Base-by-base conservation (phyloP, 2,113 vertebrate species). In the Plestiodon gilberti region DNA sequence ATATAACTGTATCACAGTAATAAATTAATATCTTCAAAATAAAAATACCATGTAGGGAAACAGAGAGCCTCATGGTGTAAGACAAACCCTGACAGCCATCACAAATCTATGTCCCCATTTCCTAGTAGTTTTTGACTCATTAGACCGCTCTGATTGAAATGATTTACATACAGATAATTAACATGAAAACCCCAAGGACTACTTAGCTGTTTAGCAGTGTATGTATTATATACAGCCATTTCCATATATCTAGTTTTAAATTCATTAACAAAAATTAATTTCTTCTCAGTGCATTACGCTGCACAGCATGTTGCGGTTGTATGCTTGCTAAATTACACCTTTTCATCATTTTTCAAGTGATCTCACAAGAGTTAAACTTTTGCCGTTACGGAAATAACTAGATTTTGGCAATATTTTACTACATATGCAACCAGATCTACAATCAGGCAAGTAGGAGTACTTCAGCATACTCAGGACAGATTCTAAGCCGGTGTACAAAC, bases 211-310 rank as follows among this genome's bases (percentile, higher is more conserved):
- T 97, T 96, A 96, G 95, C 94, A 95, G 94, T 91, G 71, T 96
- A 95, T 94, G 96, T 86, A 93, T 96, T 96, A 97, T 94, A 96
- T 92, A 90, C 62, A 96, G 92, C 92, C 82, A 95, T 95, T 95
- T 96, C 94, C 94, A 96, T 95, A 94, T 90, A 95, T 94, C 95
- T 90, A 92, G 93, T 95, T 97, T 95, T 95, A 96, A 96, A 96
- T 96, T 95, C 94, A 96, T 97, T 97, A 97, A 95, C 95, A 93
- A 94, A 96, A 96, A 97, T 92, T 95, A 96, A 97, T 96, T 94
- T 94, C 93, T 89, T 82, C 70, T 87, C 85, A 17, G 93, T 3
- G 83, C 89, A 94, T 90, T 87, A 74, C 74, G 3, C 17, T 1
- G 87, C 89, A 38, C 90, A 87, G 93, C 93, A 87, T 30, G 76